Percentiles rank a stretch among this genome's conserved stretches.
Evolutionary conservation across 2,797 vertebrate genomes (phyloP).

Genomic region (Sebastes nivosus): DNA sequence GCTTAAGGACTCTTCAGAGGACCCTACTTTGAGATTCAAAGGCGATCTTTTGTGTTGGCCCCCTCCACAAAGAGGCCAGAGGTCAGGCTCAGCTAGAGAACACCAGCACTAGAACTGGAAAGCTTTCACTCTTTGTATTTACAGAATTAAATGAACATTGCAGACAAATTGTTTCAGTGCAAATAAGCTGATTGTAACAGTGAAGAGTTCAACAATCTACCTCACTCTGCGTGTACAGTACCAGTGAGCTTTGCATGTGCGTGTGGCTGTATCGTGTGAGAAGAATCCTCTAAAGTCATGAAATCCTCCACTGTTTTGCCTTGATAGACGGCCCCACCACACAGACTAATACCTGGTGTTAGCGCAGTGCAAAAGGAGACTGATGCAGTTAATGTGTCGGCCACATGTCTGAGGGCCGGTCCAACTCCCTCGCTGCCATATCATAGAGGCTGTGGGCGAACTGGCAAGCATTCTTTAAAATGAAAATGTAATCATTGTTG

Average conservation of each 20-base stretch:
- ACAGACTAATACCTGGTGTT: conserved; percentile 57
- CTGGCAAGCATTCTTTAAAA: not conserved
- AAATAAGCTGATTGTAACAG: not conserved
- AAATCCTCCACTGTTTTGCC: conserved; percentile 62
- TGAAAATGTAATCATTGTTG: conserved; percentile 6
- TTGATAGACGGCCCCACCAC: conserved; percentile 38
- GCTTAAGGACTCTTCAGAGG: not conserved
- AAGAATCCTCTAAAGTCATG: conserved; percentile 56
- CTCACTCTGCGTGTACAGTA: no score
- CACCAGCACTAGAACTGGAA: not conserved
- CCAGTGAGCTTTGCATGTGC: conserved; percentile 8
- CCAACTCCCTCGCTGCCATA: conserved; percentile 11
- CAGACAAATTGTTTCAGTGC: not conserved
- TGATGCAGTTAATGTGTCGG: conserved; percentile 57
- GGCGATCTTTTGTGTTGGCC: not conserved
- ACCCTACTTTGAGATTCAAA: not conserved
- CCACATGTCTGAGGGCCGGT: conserved; percentile 58
- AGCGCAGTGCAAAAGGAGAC: conserved; percentile 1
- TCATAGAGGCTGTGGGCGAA: not conserved
- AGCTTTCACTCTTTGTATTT: not conserved
- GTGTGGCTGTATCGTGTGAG: conserved; percentile 50
- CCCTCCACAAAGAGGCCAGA: not conserved
- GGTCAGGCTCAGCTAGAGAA: not conserved
- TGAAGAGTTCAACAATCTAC: not conserved
- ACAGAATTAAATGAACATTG: not conserved